Conservation (phyloP, 2,888 invertebrate genomes). For the Tiliacea citrago region DNA sequence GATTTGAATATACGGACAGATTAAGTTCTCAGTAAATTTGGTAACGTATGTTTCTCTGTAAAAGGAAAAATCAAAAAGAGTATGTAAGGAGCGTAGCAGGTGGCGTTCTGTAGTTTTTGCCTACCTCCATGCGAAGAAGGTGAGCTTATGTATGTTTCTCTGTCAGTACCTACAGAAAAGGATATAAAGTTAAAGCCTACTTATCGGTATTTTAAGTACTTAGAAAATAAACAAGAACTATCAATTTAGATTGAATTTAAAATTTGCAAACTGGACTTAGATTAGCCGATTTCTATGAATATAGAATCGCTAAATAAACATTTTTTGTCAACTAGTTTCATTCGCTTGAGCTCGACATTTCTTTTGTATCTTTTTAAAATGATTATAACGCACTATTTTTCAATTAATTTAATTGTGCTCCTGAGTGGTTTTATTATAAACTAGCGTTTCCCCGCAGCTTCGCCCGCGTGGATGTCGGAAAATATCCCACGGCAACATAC, state of each 20-base stretch:
- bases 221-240: not conserved
- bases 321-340: not conserved
- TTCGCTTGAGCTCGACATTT: not conserved
- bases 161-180: not conserved
- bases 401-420: no score
- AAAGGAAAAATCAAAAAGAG: not conserved
- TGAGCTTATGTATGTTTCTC: not conserved
- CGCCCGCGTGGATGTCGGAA: no score
- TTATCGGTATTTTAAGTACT: not conserved
- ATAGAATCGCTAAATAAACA: not conserved
- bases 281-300: constrained; percentile 1
- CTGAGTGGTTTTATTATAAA: not conserved
- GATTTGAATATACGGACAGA: not conserved
- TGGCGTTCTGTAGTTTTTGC: not conserved
- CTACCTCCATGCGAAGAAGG: not conserved
- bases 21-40: not conserved
- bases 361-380: not conserved
- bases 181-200: not conserved
- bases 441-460: no score
- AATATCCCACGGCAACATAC: no score
- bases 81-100: not conserved
- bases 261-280: not conserved
- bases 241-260: not conserved
- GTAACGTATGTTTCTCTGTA: not conserved
- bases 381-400: not conserved